phyloP scores from a whole-genome alignment of 1,140 invertebrate species.

The Eulimnadia texana region DNA sequence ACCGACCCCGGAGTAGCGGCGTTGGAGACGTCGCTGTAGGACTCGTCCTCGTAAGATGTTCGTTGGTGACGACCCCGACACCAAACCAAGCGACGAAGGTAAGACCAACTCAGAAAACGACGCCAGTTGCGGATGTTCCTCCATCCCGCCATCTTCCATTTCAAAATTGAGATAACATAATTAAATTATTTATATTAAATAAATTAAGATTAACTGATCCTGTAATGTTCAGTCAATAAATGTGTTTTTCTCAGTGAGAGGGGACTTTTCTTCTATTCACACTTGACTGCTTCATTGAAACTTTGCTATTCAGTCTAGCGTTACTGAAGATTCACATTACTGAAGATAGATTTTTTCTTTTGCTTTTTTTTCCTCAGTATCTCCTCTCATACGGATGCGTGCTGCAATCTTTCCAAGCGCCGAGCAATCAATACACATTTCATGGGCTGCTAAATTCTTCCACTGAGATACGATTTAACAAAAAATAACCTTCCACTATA shows the following conservation, averaged over 20 bases:
- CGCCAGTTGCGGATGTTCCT: slow-evolving; percentile 3
- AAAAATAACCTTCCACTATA: too few species aligned
- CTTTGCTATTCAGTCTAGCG: too few species aligned
- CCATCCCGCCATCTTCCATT: not conserved
- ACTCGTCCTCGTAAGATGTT: slow-evolving; percentile 24
- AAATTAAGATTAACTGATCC: not conserved
- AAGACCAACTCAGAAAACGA: slow-evolving; percentile 2
- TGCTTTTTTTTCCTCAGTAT: not conserved
- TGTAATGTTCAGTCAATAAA: not conserved
- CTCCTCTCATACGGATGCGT: not conserved
- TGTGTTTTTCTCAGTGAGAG: too few species aligned
- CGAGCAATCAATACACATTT: too few species aligned
- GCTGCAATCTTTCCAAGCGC: not conserved
- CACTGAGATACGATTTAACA: too few species aligned
- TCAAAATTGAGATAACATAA: not conserved
- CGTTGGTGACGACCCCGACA: slow-evolving; percentile 13
- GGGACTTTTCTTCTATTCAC: not conserved
- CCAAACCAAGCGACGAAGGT: not conserved
- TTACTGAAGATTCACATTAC: too few species aligned
- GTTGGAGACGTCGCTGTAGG: slow-evolving; percentile 23
- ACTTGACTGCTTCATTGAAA: not conserved
- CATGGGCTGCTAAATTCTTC: too few species aligned
- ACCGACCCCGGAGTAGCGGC: slow-evolving; percentile 49
- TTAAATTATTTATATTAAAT: not conserved
- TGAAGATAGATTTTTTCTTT: not conserved